Conservation (phyloP, 2,113 vertebrate species). For the Aepyceros melampus region DNA sequence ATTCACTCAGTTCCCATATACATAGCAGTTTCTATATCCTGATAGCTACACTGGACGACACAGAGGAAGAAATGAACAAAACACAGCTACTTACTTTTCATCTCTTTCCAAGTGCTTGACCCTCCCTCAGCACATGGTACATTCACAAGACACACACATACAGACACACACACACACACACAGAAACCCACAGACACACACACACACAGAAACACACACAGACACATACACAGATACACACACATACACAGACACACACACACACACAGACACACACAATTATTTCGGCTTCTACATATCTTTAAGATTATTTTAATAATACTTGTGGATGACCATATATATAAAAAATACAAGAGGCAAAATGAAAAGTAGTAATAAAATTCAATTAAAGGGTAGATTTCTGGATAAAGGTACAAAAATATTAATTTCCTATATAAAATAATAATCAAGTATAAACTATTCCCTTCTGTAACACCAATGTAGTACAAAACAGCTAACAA, state of each 20-base stretch:
- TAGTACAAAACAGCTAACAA: conserved; percentile 32
- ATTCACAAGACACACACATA: neutral
- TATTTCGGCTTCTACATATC: neutral
- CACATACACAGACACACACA: no score
- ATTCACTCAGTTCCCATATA: neutral
- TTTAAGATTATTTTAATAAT: conserved; percentile 28
- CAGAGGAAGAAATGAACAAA: neutral
- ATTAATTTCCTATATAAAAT: conserved; percentile 50
- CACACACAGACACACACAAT: no score
- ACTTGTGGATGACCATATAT: conserved; percentile 2
- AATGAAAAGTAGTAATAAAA: conserved; percentile 62
- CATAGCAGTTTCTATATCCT: neutral
- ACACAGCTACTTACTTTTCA: neutral
- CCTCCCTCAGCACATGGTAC: neutral
- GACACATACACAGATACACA: no score
- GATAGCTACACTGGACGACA: neutral
- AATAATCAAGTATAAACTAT: conserved; percentile 53
- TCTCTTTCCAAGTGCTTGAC: conserved; percentile 24
- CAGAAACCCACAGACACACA: no score
- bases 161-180: neutral
- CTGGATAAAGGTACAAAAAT: conserved; percentile 53
- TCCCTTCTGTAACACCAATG: conserved; percentile 21
- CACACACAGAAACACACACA: no score
- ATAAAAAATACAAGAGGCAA: conserved; percentile 37
- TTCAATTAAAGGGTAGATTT: conserved; percentile 49